Evolutionary conservation across 1,140 invertebrate species (phyloP).

Genomic region (Ericerus pela): DNA sequence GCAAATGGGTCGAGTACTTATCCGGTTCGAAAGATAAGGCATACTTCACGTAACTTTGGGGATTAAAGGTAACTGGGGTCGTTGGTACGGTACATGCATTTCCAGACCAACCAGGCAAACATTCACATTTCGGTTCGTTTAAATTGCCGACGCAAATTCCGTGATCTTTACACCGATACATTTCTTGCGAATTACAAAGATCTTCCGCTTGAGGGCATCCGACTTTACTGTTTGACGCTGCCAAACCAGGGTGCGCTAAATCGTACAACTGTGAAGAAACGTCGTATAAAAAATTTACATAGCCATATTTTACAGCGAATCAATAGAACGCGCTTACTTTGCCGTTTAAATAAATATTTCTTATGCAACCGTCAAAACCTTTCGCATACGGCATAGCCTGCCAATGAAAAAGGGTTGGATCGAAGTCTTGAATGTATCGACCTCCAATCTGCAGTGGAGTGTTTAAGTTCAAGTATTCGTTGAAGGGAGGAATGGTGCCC

Average conservation of each 20-base stretch:
- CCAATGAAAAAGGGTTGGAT: constrained; percentile 71
- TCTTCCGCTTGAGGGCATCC: constrained; percentile 84
- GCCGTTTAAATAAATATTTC: constrained; percentile 89
- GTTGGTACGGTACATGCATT: constrained; percentile 69
- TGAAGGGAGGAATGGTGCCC: constrained; percentile 80
- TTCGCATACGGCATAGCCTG: constrained; percentile 71
- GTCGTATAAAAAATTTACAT: not conserved
- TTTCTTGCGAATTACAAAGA: constrained; percentile 63
- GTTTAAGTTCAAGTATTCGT: constrained; percentile 93
- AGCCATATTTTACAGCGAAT: not conserved
- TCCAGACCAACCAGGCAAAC: constrained; percentile 81
- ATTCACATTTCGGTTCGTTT: constrained; percentile 74
- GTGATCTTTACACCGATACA: constrained; percentile 73
- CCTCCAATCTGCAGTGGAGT: constrained; percentile 87
- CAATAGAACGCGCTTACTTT: constrained; percentile 38
- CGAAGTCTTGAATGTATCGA: constrained; percentile 67
- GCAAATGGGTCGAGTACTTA: constrained; percentile 78
- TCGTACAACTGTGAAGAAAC: constrained; percentile 54
- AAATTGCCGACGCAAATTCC: constrained; percentile 85
- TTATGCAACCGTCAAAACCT: constrained; percentile 87
- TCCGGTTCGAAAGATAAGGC: constrained; percentile 86
- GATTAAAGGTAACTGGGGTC: constrained; percentile 73
- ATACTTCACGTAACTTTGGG: constrained; percentile 89
- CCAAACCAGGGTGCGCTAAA: constrained; percentile 70
- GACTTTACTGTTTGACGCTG: constrained; percentile 55